Evolutionary conservation across 2,888 invertebrate species (phyloP).

Genomic region (Pachymerium ferrugineum): DNA sequence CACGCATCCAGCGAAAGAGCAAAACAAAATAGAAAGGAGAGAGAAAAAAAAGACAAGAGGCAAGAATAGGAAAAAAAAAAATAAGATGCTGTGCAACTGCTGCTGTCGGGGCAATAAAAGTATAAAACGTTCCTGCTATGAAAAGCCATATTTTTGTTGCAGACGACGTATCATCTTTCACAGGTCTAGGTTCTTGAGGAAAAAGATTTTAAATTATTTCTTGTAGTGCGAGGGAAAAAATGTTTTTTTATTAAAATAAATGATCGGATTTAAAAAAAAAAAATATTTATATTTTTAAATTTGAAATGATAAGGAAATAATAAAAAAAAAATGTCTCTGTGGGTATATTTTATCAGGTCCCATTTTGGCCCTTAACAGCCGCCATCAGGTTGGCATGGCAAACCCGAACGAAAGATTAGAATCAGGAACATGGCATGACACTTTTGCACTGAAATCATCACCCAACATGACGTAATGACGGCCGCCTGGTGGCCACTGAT

Average conservation of each 20-base stretch:
- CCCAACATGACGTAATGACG: constrained; percentile 25
- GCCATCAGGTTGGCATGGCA: background rate
- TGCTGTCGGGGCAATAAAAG: constrained; percentile 22
- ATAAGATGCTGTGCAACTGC: constrained; percentile 9
- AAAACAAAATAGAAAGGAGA: background rate
- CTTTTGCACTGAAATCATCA: constrained; percentile 1
- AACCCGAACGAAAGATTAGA: background rate
- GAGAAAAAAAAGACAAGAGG: background rate
- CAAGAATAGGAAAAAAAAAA: background rate
- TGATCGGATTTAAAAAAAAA: too few relatives aligned
- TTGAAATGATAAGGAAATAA: too few relatives aligned
- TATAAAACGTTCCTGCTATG: constrained; percentile 1
- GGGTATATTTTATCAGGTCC: background rate
- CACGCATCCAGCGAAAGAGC: constrained; percentile 2
- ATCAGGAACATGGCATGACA: constrained; percentile 4
- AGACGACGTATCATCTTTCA: constrained; percentile 2
- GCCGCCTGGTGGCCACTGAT: constrained; percentile 22
- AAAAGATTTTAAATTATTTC: too few relatives aligned
- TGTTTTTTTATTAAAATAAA: too few relatives aligned
- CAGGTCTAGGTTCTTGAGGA: background rate
- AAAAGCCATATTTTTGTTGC: constrained; percentile 22
- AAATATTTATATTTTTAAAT: too few relatives aligned
- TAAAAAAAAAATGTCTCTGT: too few relatives aligned
- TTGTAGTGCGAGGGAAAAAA: background rate
- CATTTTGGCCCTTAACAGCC: background rate